A percentile compares a stretch with the other conserved stretches of the same genome.
phyloP scores from a whole-genome alignment of 2,113 vertebrate species.

The Sceloporus undulatus region DNA sequence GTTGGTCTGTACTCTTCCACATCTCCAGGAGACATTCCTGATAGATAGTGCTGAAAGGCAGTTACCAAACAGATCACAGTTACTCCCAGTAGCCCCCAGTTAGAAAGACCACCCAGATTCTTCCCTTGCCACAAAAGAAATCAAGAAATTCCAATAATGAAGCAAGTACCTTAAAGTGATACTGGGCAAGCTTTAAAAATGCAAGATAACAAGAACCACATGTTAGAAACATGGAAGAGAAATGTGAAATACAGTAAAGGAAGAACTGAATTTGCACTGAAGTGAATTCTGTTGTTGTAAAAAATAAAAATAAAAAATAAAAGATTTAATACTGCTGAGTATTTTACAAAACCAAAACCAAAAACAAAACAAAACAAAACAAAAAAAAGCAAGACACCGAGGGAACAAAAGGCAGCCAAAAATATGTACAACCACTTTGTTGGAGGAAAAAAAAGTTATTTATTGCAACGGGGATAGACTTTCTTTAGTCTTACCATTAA shows the following conservation, averaged over 20 bases:
- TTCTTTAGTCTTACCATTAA: slow-evolving; percentile 93
- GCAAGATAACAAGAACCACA: slow-evolving; percentile 85
- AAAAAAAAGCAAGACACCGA: slow-evolving; percentile 84
- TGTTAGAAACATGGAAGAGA: slow-evolving; percentile 80
- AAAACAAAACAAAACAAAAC: slow-evolving; percentile 45
- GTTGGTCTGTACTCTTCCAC: too few relatives aligned
- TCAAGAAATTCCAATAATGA: slow-evolving; percentile 78
- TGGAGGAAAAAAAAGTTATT: slow-evolving; percentile 81
- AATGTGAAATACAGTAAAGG: slow-evolving; percentile 75
- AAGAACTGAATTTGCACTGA: slow-evolving; percentile 75
- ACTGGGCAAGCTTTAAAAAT: slow-evolving; percentile 91
- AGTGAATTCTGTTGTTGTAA: slow-evolving; percentile 63
- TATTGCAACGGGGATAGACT: slow-evolving; percentile 91
- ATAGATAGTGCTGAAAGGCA: too few relatives aligned
- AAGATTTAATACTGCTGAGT: slow-evolving; percentile 63
- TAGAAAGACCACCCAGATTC: slow-evolving; percentile 78
- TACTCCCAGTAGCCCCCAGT: slow-evolving; percentile 25
- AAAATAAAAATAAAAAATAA: slow-evolving; percentile 58
- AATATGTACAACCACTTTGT: slow-evolving; percentile 84
- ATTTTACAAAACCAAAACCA: slow-evolving; percentile 77
- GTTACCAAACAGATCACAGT: not conserved
- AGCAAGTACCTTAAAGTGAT: slow-evolving; percentile 90
- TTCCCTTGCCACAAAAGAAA: slow-evolving; percentile 78
- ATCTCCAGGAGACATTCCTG: slow-evolving; percentile 6
- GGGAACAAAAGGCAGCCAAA: slow-evolving; percentile 85